These are phyloP conservation scores for Drosophila ezoana DNA, from an alignment of 2,888 invertebrate species.

Conservation along the genomic window DNA sequence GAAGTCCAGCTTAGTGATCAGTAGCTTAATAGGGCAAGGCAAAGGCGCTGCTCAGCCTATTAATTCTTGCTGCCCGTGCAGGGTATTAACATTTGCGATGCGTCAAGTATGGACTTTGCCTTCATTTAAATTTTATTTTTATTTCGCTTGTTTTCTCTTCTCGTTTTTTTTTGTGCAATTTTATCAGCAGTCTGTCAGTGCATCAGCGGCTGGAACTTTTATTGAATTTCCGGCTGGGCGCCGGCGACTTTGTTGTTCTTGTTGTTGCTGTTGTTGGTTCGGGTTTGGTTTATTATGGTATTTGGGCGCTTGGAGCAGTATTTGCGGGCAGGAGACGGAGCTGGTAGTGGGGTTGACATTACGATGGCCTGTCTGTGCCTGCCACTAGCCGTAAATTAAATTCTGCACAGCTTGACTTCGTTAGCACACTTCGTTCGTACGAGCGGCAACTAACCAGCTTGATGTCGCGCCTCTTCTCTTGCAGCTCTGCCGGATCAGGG, in stretches of 20 bases:
- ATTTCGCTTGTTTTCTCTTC: conserved; percentile 25
- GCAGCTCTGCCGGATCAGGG: conserved; percentile 87
- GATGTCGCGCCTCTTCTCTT: conserved; percentile 38
- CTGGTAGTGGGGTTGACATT: not conserved
- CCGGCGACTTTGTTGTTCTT: conserved; percentile 46
- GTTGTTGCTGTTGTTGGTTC: conserved; percentile 35
- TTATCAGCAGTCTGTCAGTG: conserved; percentile 70
- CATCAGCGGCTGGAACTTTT: conserved; percentile 78
- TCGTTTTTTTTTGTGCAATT: conserved; percentile 47
- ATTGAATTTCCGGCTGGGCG: conserved; percentile 75
- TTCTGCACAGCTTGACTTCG: conserved; percentile 59
- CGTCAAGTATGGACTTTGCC: conserved; percentile 33
- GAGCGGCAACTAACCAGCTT: conserved; percentile 40
- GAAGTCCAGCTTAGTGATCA: no score
- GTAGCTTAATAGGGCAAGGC: no score
- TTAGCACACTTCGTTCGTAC: no score
- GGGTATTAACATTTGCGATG: conserved; percentile 47
- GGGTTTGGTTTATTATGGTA: conserved; percentile 65
- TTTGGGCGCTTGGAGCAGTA: conserved; percentile 35
- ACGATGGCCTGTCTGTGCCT: conserved; percentile 5
- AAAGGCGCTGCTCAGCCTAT: not conserved
- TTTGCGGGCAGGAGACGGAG: conserved; percentile 17
- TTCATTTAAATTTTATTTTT: conserved; percentile 49
- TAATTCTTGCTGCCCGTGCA: conserved; percentile 3
- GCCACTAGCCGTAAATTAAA: conserved; percentile 72